Evolutionary conservation across 2,113 vertebrate genomes (phyloP).

Genomic region (Orycteropus afer): DNA sequence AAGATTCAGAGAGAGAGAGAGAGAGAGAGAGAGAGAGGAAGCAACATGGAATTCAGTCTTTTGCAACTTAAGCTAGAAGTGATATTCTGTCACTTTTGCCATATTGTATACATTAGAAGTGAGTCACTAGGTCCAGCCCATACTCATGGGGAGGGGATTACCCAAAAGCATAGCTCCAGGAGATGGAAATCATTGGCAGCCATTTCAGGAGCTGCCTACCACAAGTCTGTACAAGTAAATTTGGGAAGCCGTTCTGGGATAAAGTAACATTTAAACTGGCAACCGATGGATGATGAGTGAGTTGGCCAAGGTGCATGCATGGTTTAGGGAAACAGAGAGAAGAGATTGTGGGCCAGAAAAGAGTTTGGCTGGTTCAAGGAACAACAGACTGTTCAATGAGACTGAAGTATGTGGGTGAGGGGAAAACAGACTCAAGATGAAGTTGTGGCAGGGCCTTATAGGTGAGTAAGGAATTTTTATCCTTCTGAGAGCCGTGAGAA

Average conservation of each 20-base stretch:
- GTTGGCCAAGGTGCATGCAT: background rate
- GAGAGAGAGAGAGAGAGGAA: background rate
- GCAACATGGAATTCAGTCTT: background rate
- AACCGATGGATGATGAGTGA: background rate
- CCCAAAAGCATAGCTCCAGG: too few relatives aligned
- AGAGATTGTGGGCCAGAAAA: background rate
- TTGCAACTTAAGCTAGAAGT: background rate
- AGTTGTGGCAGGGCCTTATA: background rate
- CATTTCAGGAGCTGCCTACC: background rate
- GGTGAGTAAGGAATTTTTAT: background rate
- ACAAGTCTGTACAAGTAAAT: background rate
- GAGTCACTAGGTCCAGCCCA: background rate
- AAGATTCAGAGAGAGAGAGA: too few relatives aligned
- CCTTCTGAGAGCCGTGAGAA: background rate
- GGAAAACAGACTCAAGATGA: background rate
- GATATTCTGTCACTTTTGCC: background rate
- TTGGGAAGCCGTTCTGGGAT: background rate
- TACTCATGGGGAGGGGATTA: background rate
- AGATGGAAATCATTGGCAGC: background rate
- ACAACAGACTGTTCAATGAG: background rate
- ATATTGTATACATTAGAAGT: background rate
- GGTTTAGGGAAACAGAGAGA: background rate
- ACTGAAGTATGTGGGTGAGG: fast-evolving
- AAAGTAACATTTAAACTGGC: background rate
- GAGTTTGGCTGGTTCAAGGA: background rate